Evolutionary conservation across 2,888 invertebrate genomes (phyloP), one percentile per base, ranked within the genome.

Genomic region (Boloria euphrosyne): DNA sequence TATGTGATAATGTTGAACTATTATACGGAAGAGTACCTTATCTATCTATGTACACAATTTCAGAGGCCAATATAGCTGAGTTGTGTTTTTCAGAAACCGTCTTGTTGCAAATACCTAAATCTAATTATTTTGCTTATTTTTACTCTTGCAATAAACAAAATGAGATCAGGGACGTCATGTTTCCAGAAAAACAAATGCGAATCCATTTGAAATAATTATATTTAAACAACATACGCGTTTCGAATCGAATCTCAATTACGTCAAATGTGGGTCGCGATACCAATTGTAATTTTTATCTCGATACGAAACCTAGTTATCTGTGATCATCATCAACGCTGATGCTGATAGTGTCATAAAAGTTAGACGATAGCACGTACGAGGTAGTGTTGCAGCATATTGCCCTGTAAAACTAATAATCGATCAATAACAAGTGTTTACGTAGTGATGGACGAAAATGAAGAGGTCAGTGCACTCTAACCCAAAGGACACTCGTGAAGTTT

Each of bases 401-500:
- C n/a, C n/a, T 27, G 6, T 5, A 57, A 57, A 13, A 1, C 3
- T 4, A 13, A 43, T 14, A 4, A 57, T 44, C 7, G 46, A n/a
- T 22, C 2, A n/a, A 16, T 17, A 17, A n/a, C n/a, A 27, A 44
- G 16, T 22, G 27, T 46, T 46, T 46, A 22, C 46, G 46, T 49
- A 49, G 70, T 69, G 53, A 81, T 81, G 14, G 79, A 76, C 60
- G 75, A 78, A 55, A 74, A 46, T 18, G 78, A 74, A 69, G 78
- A 82, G 85, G 84, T 85, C 81, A 80, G 78, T 82, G 80, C 71
- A 47, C 70, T 67, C 60, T 50, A 16, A 18, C 43, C 13, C 22
- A 49, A 63, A 58, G 52, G 55, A 52, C 43, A 53, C 47, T 50
- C 47, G 38, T 5, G 22, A 51, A 13, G n/a, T 55, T 62, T 65